Evolutionary conservation across 1,140 invertebrate genomes (phyloP).

Genomic region (Caenorhabditis elegans): WBcel235 BX284606.5:4990501-4991000

Average conservation of each 20-base stretch:
- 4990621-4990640: constrained; percentile 61
- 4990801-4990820: constrained; percentile 61
- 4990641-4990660: constrained; percentile 58
- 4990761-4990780: constrained; percentile 51
- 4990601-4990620: constrained; percentile 54
- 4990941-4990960: constrained; percentile 61
- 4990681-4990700: constrained; percentile 56
- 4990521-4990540: constrained; percentile 62
- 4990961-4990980: constrained; percentile 60
- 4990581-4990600: constrained; percentile 59
- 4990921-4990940: constrained; percentile 58
- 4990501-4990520: constrained; percentile 56
- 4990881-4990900: constrained; percentile 65
- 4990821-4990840: constrained; percentile 54
- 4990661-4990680: constrained; percentile 57
- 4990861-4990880: constrained; percentile 55
- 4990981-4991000: constrained; percentile 58
- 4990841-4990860: constrained; percentile 58
- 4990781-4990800: constrained; percentile 56
- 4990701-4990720: constrained; percentile 62
- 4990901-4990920: constrained; percentile 58
- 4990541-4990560: constrained; percentile 60
- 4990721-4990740: constrained; percentile 56
- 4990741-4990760: constrained; percentile 55
- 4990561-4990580: constrained; percentile 56